These are phyloP conservation scores for Rhinichthys osculus DNA, from an alignment of 2,797 vertebrate genomes.

Conservation along the genomic window DNA sequence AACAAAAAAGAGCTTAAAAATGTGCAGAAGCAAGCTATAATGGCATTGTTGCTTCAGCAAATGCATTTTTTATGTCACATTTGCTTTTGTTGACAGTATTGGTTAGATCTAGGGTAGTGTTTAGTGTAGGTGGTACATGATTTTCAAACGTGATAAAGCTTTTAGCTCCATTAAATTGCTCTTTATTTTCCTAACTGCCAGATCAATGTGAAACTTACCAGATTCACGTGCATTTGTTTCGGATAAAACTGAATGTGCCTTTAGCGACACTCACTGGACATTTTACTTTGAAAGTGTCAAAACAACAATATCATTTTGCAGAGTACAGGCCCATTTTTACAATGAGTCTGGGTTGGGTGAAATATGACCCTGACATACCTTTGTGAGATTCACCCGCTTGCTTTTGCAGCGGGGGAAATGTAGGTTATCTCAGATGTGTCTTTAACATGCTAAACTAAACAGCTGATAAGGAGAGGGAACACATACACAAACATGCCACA, in stretches of 20 bases:
- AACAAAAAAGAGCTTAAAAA: background rate
- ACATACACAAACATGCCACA: background rate
- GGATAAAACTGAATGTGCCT: background rate
- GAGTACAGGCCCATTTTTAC: background rate
- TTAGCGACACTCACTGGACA: background rate
- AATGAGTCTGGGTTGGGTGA: background rate
- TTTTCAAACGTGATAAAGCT: background rate
- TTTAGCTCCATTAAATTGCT: background rate
- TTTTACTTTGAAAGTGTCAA: background rate
- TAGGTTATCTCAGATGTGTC: background rate
- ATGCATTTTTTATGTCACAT: background rate
- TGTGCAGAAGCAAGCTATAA: background rate
- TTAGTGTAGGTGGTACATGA: background rate
- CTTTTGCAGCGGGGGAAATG: background rate
- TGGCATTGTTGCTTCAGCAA: background rate
- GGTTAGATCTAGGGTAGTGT: background rate
- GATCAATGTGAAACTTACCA: background rate
- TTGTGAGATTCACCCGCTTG: background rate
- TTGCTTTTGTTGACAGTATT: background rate
- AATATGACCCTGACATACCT: background rate
- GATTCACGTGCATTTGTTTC: background rate
- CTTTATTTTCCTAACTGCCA: background rate
- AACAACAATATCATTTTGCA: background rate
- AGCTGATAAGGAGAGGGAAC: background rate
- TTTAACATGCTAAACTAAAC: background rate